Evolutionary conservation across 2,888 invertebrate genomes (phyloP), one percentile per base, ranked within the genome.

Genomic region (Zele albiditarsus): DNA sequence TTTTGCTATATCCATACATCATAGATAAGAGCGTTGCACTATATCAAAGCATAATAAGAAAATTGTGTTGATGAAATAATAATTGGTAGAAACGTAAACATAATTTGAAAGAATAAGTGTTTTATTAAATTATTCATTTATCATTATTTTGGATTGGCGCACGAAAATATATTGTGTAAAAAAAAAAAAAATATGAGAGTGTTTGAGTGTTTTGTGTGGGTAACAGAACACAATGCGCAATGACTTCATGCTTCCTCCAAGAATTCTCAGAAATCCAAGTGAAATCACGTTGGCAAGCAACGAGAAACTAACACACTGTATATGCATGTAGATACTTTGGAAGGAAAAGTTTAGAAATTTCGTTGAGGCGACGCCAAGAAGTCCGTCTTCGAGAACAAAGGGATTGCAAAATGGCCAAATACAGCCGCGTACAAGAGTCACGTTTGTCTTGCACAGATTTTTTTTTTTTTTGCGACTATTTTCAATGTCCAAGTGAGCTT

Each of bases 401-500:
- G 77, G 74, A 81, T 81, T 78, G 81, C 81, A 83, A 85, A 85
- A 87, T 84, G 84, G 83, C 81, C 80, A 83, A 63, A 65, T 49
- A 72, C 33, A 72, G 31, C 23, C 14, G 10, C 27, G 49, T 38
- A 74, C 80, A 74, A 77, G 77, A 82, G 85, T 86, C 86, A 85
- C 87, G 88, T 87, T 87, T 87, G 86, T 87, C 87, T 88, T 87
- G 80, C 71, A 77, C 82, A 85, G 84, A 85, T 85, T 62, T 62
- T 62, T 31, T 16, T 12, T 28, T 60, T 28, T 14, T 84, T 85
- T 84, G 79, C 82, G 75, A 60, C 74, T 60, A 23, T 60, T 66
- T 49, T 76, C 68, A 73, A 78, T 79, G 80, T 66, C 75, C 62
- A 70, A 62, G 73, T 69, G 66, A 74, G 62, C 49, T 73, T 42